phyloP scores from a whole-genome alignment of 1,140 invertebrate species.

The Brachionus rubens region DNA sequence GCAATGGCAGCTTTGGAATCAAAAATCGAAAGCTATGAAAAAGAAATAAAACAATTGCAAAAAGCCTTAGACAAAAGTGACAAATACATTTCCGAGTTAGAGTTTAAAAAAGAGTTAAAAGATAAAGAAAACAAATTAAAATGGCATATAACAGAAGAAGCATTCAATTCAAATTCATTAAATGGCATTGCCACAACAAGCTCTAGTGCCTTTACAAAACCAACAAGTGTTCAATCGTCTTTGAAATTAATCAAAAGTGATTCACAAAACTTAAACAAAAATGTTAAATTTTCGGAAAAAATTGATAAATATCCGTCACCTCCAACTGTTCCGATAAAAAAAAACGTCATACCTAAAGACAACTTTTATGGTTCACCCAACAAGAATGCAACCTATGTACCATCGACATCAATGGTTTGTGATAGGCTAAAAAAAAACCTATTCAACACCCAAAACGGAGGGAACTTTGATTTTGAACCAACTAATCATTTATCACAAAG shows the following conservation, averaged over 20 bases:
- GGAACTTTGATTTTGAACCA: conserved; percentile 5
- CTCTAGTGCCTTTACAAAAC: neutral
- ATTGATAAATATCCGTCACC: neutral
- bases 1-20: conserved; percentile 56
- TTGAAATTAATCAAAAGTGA: neutral
- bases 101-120: conserved; percentile 50
- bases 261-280: neutral
- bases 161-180: conserved; percentile 34
- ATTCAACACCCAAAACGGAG: neutral
- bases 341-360: no score
- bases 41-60: conserved; percentile 54
- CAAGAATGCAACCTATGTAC: neutral
- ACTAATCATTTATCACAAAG: conserved; percentile 48
- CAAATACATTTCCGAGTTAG: conserved; percentile 55
- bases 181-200: neutral
- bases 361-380: conserved; percentile 11
- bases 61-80: conserved; percentile 57
- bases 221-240: neutral
- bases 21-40: conserved; percentile 54
- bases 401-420: neutral
- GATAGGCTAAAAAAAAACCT: neutral
- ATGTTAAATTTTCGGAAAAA: conserved; percentile 19
- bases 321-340: neutral
- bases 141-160: conserved; percentile 35
- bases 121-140: conserved; percentile 34